Base-by-base conservation (phyloP, 2,113 vertebrate species). In the Seriola aureovittata region DNA sequence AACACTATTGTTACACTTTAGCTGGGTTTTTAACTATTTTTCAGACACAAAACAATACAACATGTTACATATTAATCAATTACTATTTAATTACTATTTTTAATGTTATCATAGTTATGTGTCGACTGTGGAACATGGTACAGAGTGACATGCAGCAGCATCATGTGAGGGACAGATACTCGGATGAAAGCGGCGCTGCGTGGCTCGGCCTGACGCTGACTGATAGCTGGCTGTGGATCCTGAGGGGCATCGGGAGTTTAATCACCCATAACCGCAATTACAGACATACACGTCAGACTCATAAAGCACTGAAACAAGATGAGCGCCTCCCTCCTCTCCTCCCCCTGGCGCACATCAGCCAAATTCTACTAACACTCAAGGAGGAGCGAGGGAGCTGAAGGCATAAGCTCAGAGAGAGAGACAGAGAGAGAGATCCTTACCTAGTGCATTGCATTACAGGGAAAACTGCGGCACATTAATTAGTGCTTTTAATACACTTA, bases 251-350 rank as follows among this genome's bases (percentile, higher is more conserved):
- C 62, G 84, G 90, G 94, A 96, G 95, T 96, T 96, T 96, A 96
- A 96, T 96, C 94, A 96, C 95, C 95, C 93, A 96, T 96, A 95
- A 96, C 92, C 91, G 88, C 94, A 96, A 95, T 96, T 95, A 95
- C 93, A 92, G 94, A 94, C 92, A 68, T 93, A 87, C 88, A 94
- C 94, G 84, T 95, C 93, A 91, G 93, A 93, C 94, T 95, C 95
- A 95, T 95, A 95, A 95, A 96, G 91, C 92, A 92, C 89, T 85
- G 92, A 94, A 95, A 95, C 93, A 92, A 95, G 95, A 95, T 95
- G 93, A 95, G 93, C 75, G 87, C 90, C 88, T 89, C 89, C 89
- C 67, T 88, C 84, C 85, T 75, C 90, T 84, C 82, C 89, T 83
- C 88, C 85, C 85, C 89, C 85, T 8, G 29, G 85, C 4, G 65